Evolutionary conservation across 53 echinoderm and acorn worm species (phyloP).

Genomic region (Arbacia lixula): DNA sequence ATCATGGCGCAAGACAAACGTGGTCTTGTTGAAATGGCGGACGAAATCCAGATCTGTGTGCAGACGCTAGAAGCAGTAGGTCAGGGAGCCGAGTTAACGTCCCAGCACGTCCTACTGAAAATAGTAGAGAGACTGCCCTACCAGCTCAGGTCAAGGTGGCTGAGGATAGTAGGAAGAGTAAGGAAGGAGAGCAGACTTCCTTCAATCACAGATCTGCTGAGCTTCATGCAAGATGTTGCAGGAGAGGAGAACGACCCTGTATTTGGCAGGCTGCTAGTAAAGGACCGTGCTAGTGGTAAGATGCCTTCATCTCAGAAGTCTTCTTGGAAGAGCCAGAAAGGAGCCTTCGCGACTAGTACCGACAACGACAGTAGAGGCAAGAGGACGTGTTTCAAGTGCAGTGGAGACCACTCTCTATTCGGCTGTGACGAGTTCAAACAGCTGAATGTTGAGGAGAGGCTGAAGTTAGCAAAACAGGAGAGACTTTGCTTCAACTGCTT

Average conservation of each 20-base stretch:
- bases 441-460: slow-evolving; percentile 27
- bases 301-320: not conserved
- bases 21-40: slow-evolving; percentile 53
- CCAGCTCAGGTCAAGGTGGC: slow-evolving; percentile 43
- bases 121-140: slow-evolving; percentile 52
- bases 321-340: not conserved
- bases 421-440: slow-evolving; percentile 61
- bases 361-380: not conserved
- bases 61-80: slow-evolving; percentile 47
- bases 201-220: slow-evolving; percentile 41
- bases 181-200: slow-evolving; percentile 22
- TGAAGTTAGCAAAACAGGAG: slow-evolving; percentile 52
- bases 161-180: slow-evolving; percentile 19
- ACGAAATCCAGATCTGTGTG: slow-evolving; percentile 40
- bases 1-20: slow-evolving; percentile 33
- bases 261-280: slow-evolving; percentile 18
- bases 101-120: slow-evolving; percentile 26
- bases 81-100: slow-evolving; percentile 24
- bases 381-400: slow-evolving; percentile 13
- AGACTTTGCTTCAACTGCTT: slow-evolving; percentile 66
- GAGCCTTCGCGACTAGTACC: not conserved
- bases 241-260: slow-evolving; percentile 52
- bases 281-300: not conserved
- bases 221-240: slow-evolving; percentile 38
- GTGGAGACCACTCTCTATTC: slow-evolving; percentile 37